Evolutionary conservation across 2,797 vertebrate genomes (phyloP), one percentile per base, ranked within the genome.

Genomic region (Tragelaphus eurycerus): DNA sequence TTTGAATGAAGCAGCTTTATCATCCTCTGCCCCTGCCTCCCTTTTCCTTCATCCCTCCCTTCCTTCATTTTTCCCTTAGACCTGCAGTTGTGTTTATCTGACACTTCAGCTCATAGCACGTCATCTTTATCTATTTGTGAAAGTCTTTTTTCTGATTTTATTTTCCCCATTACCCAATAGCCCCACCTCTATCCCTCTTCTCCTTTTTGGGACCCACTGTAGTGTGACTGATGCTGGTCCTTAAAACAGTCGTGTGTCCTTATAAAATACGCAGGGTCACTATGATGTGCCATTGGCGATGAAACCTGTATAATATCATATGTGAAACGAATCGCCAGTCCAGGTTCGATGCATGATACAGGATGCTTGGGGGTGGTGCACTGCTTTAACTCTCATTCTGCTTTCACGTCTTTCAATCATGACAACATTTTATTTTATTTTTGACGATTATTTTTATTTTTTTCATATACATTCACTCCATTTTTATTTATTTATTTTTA

Each of bases 251-350:
- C 1, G 3, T 25, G 29, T 1, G 2, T 34, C 48, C 59, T 59
- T 25, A 21, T 31, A 21, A 43, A 74, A 34, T 6, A 27, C 1
- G 2, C 2, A 25, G 86, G 4, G 1, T 25, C 16, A 17, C 4
- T 13, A 5, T 12, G 59, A 38, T 10, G 21, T 6, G 46, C n/a
- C 7, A 0, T 2, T 3, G 34, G 6, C 43, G 6, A 0, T 43
- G 43, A 43, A 43, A 43, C 43, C 5, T 43, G 43, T 43, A 43
- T 43, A 43, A 43, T 43, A 43, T 43, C 43, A 43, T 43, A 43
- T 43, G 43, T 43, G 43, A 43, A 43, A 43, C 43, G 43, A 43
- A 43, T 6, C 43, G 43, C 43, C 43, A 43, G 1, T 43, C 43
- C 43, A 43, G 43, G 43, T 43, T 43, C 43, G 43, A 43, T 43